Evolutionary conservation across 1,140 invertebrate genomes (phyloP).

Genomic region (Eupristina koningsbergeri): DNA sequence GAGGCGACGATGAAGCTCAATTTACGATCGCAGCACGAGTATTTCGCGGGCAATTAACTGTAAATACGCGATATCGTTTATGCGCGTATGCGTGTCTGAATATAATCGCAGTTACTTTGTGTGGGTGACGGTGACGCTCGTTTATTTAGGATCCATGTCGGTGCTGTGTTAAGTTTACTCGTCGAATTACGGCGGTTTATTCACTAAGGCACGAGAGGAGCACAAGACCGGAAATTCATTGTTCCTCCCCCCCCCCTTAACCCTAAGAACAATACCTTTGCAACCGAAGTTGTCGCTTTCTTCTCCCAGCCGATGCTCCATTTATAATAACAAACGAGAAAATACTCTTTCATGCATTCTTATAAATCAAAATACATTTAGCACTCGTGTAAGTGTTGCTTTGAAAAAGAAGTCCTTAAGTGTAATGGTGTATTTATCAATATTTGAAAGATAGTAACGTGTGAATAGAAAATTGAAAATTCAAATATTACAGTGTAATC

Average conservation of each 20-base stretch:
- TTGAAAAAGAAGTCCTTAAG: neutral
- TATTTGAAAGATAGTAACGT: too few species aligned
- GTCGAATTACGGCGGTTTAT: constrained; percentile 6
- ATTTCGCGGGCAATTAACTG: constrained; percentile 13
- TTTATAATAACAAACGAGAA: neutral
- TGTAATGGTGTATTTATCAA: too few species aligned
- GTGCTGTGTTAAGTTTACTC: neutral
- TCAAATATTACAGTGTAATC: too few species aligned
- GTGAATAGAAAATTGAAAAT: too few species aligned
- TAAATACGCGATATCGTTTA: constrained; percentile 7
- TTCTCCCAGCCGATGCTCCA: neutral
- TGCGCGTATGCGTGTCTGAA: neutral
- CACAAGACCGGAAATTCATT: constrained; percentile 9
- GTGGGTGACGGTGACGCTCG: neutral
- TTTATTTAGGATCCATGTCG: constrained; percentile 3
- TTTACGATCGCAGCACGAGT: constrained; percentile 15
- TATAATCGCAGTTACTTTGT: neutral
- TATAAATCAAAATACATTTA: neutral
- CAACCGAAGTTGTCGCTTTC: neutral
- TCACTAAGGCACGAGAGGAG: neutral
- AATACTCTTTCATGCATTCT: neutral
- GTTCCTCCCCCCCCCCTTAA: neutral
- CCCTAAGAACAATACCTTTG: neutral
- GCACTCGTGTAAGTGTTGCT: neutral
- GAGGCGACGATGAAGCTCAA: neutral